These are phyloP conservation scores for Aegotheles bennettii DNA, from an alignment of 2,113 vertebrate species.

Conservation along the genomic window DNA sequence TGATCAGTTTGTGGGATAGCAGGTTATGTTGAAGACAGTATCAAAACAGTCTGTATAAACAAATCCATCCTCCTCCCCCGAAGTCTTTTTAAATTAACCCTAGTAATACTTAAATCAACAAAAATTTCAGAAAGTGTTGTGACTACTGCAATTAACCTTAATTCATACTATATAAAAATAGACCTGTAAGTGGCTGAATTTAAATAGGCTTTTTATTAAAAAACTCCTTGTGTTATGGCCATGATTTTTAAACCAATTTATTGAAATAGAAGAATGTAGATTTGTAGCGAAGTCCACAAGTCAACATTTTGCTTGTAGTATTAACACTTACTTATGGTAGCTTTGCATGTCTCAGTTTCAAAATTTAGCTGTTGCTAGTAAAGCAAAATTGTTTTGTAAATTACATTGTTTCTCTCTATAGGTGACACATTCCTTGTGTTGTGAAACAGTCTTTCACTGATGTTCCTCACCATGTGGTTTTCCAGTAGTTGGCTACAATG, in stretches of 20 bases:
- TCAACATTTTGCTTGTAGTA: neutral
- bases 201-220: neutral
- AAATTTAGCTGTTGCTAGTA: neutral
- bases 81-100: neutral
- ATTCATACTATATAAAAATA: neutral
- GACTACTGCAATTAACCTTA: neutral
- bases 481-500: neutral
- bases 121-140: neutral
- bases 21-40: neutral
- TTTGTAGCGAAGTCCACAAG: neutral
- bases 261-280: neutral
- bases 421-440: neutral
- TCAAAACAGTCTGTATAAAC: neutral
- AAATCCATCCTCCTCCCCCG: accelerated
- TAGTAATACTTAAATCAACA: neutral
- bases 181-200: neutral
- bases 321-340: neutral
- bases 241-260: neutral
- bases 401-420: neutral
- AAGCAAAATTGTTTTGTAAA: neutral
- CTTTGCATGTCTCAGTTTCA: neutral
- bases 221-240: neutral
- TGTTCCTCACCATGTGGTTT: neutral
- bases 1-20: neutral
- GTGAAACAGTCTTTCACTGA: neutral